phyloP scores from a whole-genome alignment of 2,113 vertebrate species.

The Cryptotis parvus region DNA sequence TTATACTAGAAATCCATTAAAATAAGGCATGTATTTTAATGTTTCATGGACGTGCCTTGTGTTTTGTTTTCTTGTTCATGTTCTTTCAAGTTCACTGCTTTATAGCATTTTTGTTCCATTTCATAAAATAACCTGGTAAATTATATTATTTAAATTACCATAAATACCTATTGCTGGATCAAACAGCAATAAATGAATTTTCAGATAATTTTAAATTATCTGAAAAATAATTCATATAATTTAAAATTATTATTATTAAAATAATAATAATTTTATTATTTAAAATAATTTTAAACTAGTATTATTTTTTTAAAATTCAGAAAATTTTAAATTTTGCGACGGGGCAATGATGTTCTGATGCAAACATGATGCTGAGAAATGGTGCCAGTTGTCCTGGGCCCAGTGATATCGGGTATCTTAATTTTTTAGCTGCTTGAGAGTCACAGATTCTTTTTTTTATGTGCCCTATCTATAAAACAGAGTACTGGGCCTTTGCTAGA shows the following conservation, averaged over 20 bases:
- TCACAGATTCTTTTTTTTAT: constrained; percentile 7
- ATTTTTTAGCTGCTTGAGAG: neutral
- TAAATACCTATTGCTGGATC: constrained; percentile 31
- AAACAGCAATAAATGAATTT: too few species aligned
- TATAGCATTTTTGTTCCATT: constrained; percentile 16
- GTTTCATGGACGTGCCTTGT: constrained; percentile 16
- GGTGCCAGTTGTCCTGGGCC: neutral
- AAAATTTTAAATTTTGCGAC: too few species aligned
- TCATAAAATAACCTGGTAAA: neutral
- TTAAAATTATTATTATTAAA: too few species aligned
- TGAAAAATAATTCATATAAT: too few species aligned
- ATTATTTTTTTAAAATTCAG: too few species aligned
- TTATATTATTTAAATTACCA: constrained; percentile 1
- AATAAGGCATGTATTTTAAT: neutral
- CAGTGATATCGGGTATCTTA: neutral
- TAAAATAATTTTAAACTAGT: too few species aligned
- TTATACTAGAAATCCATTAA: constrained; percentile 26
- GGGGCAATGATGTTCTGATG: neutral
- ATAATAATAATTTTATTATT: too few species aligned
- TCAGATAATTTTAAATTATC: too few species aligned
- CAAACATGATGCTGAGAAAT: neutral
- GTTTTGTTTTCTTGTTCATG: neutral
- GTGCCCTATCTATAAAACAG: neutral
- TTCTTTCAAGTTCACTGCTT: neutral
- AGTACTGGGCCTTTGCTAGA: neutral